phyloP scores from a whole-genome alignment of 1,140 invertebrate genomes.

The Triops longicaudatus region DNA sequence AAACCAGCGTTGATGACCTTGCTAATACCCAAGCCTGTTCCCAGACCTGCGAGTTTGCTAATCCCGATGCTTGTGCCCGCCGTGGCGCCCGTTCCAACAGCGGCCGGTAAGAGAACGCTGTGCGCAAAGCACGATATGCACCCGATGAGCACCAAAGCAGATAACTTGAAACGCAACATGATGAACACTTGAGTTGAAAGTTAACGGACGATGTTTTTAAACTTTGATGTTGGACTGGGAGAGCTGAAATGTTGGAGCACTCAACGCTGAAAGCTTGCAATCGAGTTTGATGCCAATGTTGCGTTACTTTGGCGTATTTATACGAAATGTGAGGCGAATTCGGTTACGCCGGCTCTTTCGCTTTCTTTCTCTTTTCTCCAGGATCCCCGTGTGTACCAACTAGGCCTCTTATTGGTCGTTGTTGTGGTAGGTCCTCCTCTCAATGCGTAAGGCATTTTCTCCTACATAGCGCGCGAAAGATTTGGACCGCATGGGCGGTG shows the following conservation, averaged over 20 bases:
- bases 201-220: not conserved
- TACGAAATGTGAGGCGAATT: not conserved
- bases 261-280: not conserved
- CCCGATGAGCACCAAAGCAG: not conserved
- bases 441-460: not conserved
- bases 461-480: not conserved
- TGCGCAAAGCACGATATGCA: not conserved
- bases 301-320: not conserved
- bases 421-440: not conserved
- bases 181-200: not conserved
- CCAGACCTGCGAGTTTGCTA: not conserved
- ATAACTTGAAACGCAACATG: not conserved
- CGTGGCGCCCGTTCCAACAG: not conserved
- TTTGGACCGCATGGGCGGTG: not conserved
- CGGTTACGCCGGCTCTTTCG: not conserved
- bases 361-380: constrained; percentile 13
- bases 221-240: not conserved
- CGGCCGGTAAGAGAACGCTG: not conserved
- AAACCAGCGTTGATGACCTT: not conserved
- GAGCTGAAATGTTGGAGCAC: not conserved
- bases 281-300: not conserved
- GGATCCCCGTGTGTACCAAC: not conserved
- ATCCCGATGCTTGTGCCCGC: not conserved
- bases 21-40: not conserved
- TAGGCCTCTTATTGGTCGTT: not conserved